Conservation (phyloP, 2,888 invertebrate species). For the Leptothorax acervorum region DNA sequence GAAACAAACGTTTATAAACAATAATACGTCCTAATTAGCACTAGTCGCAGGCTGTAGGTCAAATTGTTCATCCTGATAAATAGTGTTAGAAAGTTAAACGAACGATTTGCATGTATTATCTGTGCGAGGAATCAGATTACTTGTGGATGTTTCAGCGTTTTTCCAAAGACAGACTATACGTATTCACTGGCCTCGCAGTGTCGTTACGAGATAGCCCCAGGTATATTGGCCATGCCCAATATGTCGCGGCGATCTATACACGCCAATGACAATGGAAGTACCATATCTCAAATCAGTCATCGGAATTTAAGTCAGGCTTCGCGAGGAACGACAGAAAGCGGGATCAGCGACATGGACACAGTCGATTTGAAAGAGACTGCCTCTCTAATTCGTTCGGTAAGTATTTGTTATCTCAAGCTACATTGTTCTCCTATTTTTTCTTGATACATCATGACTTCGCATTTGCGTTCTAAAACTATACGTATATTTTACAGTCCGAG, state of each 20-base stretch:
- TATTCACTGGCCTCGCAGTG: constrained; percentile 94
- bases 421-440: neutral
- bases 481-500: constrained; percentile 30
- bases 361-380: constrained; percentile 31
- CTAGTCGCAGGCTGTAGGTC: neutral
- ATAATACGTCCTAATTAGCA: neutral
- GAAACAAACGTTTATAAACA: constrained; percentile 33
- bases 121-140: neutral
- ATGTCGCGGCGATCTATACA: constrained; percentile 92
- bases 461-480: constrained; percentile 25
- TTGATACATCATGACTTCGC: neutral
- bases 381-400: constrained; percentile 45
- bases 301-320: constrained; percentile 70
- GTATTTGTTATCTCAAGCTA: constrained; percentile 26
- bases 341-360: constrained; percentile 47
- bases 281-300: constrained; percentile 73
- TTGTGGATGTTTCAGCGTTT: constrained; percentile 88
- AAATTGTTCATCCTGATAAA: neutral
- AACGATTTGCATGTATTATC: neutral
- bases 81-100: neutral
- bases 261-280: constrained; percentile 75
- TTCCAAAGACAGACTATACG: constrained; percentile 96
- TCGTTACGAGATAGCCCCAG: constrained; percentile 92
- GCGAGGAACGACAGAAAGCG: constrained; percentile 53
- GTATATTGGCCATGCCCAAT: constrained; percentile 94